Base-by-base conservation (phyloP, 2,113 vertebrate genomes). In the Steatornis caripensis region DNA sequence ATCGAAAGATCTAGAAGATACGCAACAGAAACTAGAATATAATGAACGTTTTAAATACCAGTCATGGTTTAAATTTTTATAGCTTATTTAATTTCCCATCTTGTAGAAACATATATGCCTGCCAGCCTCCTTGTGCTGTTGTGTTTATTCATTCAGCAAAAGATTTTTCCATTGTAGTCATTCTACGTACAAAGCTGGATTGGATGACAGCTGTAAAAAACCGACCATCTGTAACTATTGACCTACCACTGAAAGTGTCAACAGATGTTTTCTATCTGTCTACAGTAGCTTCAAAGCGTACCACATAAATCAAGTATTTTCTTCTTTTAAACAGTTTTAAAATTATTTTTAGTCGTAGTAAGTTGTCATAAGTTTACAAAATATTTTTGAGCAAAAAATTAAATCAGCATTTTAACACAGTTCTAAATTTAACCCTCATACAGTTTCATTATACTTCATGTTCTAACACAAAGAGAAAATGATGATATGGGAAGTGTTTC, bases 191-290 rank as follows among this genome's bases (percentile, higher is more conserved):
- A 74, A 91, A 89, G 86, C 84, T 85, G 66, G 94, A 69, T 94
- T 85, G 66, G 94, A 69, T 94, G 94, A 93, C 94, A 96, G 96
- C 89, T 96, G 93, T 69, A 65, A 91, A 93, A 93, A 92, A 36
- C 57, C 95, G 84, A 96, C 86, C 94, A 96, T 97, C 95, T 97
- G 91, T 82, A 96, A 95, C 89, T 79, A 65, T 5, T 91, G 95
- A 96, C 94, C 93, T 77, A 82, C 74, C 72, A 48, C 86, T 94
- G 92, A 84, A 97, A 79, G 84, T 85, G 93, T 74, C 93, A 95
- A 94, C 95, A 97, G 96, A 94, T 96, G 96, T 93, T 94, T 92
- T 91, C 89, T 88, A 60, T 91, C 90, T 54, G 55, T 87, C 95
- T 89, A 45, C 96, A 93, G 95, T 66, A 92, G 95, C 80, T 94